phyloP scores from a whole-genome alignment of 2,797 vertebrate genomes.

The Lithobates sylvaticus region DNA sequence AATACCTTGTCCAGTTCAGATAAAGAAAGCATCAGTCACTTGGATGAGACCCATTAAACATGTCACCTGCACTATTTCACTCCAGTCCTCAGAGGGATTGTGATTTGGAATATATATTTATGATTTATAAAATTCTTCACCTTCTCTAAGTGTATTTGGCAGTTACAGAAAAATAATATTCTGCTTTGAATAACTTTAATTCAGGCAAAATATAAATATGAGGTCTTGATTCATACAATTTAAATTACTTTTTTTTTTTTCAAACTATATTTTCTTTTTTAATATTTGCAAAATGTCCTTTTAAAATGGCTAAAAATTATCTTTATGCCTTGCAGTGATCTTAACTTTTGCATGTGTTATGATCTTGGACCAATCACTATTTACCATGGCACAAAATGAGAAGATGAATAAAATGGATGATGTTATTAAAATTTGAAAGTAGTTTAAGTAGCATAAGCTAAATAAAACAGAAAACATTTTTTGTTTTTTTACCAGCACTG shows the following conservation, averaged over 20 bases:
- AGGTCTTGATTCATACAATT: neutral
- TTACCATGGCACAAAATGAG: no score
- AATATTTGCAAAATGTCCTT: neutral
- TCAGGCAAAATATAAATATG: slow-evolving; percentile 1
- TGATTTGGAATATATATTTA: slow-evolving; percentile 44
- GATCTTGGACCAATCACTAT: no score
- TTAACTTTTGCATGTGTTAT: no score
- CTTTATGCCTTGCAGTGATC: neutral
- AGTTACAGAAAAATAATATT: slow-evolving; percentile 24
- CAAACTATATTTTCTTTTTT: neutral
- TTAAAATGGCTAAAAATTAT: neutral
- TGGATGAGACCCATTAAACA: slow-evolving; percentile 55
- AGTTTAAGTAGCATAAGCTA: no score
- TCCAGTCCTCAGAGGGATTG: slow-evolving; percentile 28
- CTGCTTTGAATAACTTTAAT: slow-evolving; percentile 8
- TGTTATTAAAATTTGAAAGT: no score
- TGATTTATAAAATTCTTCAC: slow-evolving; percentile 49
- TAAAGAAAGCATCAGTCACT: slow-evolving; percentile 55
- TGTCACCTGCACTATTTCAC: slow-evolving; percentile 53
- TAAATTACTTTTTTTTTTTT: neutral
- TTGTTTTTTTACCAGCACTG: no score
- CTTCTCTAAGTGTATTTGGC: slow-evolving; percentile 33
- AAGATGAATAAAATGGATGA: no score
- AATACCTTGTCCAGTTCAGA: slow-evolving; percentile 45
- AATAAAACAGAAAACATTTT: no score